Evolutionary conservation across 1,140 invertebrate genomes (phyloP).

Genomic region (Drosophila biarmipes): DNA sequence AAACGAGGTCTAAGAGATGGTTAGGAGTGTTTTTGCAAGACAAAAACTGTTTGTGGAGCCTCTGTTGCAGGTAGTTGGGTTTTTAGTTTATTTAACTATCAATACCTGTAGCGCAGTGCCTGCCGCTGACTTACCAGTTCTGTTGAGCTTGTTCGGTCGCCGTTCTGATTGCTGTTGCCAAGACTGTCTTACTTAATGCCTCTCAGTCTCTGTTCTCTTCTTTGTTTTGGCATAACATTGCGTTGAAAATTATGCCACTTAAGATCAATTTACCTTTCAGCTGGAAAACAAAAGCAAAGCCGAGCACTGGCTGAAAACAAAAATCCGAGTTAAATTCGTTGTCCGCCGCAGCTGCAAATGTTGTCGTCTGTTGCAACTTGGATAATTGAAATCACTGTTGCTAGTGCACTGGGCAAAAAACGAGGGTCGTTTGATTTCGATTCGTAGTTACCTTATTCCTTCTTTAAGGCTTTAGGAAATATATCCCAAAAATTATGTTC

Average conservation of each 20-base stretch:
- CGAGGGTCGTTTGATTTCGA: neutral
- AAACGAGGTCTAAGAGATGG: too few species aligned
- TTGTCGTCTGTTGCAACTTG: conserved; percentile 34
- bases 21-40: too few species aligned
- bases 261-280: conserved; percentile 35
- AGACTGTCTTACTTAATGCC: neutral
- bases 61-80: too few species aligned
- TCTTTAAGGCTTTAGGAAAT: too few species aligned
- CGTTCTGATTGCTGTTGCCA: conserved; percentile 3
- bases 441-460: too few species aligned
- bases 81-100: neutral
- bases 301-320: conserved; percentile 9
- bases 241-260: conserved; percentile 42
- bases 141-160: neutral
- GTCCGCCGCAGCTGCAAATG: conserved; percentile 39
- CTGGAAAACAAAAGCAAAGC: neutral
- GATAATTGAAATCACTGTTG: conserved; percentile 48
- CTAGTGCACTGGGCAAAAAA: conserved; percentile 23
- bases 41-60: too few species aligned
- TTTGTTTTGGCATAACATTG: conserved; percentile 14
- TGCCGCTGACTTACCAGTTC: conserved; percentile 6
- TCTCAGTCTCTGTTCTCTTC: neutral
- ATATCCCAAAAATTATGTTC: too few species aligned
- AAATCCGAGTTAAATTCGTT: conserved; percentile 26
- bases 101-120: neutral